phyloP scores from a whole-genome alignment of 2,888 invertebrate species.

The Macrosiphum euphorbiae region DNA sequence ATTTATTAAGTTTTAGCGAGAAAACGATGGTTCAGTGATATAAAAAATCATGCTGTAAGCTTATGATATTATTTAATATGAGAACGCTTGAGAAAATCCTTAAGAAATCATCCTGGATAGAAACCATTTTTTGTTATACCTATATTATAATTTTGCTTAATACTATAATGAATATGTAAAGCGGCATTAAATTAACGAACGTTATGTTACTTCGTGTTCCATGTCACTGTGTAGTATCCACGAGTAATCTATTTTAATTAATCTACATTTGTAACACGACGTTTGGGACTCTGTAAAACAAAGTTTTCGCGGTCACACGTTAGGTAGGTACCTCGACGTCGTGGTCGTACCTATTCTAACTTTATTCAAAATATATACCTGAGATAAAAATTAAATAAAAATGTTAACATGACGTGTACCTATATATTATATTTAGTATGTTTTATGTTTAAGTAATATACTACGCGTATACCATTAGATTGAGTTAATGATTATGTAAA shows the following conservation, averaged over 20 bases:
- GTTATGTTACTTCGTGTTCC: not conserved
- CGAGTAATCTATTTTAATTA: constrained; percentile 49
- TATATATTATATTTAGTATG: not conserved
- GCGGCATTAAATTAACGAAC: constrained; percentile 32
- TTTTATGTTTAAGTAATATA: no score
- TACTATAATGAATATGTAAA: constrained; percentile 8
- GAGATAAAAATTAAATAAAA: constrained; percentile 24
- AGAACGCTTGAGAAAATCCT: not conserved
- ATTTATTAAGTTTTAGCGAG: no score
- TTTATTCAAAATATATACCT: constrained; percentile 17
- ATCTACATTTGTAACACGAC: constrained; percentile 34
- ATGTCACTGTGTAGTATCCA: not conserved
- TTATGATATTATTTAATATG: not conserved
- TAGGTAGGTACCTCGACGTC: not conserved
- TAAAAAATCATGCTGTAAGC: not conserved
- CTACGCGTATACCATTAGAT: no score
- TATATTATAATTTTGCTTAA: not conserved
- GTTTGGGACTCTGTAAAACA: constrained; percentile 19
- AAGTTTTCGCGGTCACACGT: constrained; percentile 37
- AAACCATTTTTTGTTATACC: not conserved
- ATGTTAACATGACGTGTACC: not conserved
- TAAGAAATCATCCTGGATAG: constrained; percentile 10
- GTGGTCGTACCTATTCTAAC: not conserved
- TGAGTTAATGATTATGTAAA: no score
- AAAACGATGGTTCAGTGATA: not conserved